Base-by-base conservation (phyloP, 2,888 invertebrate genomes). In the Phorcus lineatus region DNA sequence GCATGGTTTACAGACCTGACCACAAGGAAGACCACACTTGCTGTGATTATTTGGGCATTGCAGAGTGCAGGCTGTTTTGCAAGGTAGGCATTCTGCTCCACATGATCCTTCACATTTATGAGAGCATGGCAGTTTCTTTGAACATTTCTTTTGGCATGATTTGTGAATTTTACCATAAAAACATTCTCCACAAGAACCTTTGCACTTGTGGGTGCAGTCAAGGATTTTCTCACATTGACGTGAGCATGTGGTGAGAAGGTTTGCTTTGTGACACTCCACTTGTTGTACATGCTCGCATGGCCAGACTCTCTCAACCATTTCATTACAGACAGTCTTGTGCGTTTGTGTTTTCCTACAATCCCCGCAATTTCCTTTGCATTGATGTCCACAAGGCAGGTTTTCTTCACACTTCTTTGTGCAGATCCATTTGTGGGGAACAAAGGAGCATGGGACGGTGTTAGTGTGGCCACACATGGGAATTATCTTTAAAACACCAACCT, bases 91-190 rank as follows among this genome's bases (percentile, higher is more conserved):
- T 2, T 84, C 82, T 17, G 86, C 85, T 9, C 90, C 89, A 86
- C 93, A 93, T 40, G 24, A 55, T 31, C 86, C 84, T 0, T 67
- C 74, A 80, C 93, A 93, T 47, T 93, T 62, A 76, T 91, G 91
- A n/a, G 90, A 90, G 82, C 91, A 91, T 7, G 96, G 94, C 82
- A 95, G 94, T 17, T 89, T 86, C 79, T 94, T 94, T 88, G 83
- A 93, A 93, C 91, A 93, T 24, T 78, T 85, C 77, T 92, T 91
- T 77, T 79, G 83, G 83, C 93, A 94, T 17, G 83, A 80, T 22
- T 81, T 74, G 91, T 96, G 96, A 81, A 96, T 91, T 9, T 95
- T 94, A 52, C 95, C 95, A 88, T 95, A 95, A 55, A 85, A 90
- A 91, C 96, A 96, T 74, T 90, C 83, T 7, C 94, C 90, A 86